Conservation (phyloP, 2,113 vertebrate species). For the Semicossyphus pulcher region DNA sequence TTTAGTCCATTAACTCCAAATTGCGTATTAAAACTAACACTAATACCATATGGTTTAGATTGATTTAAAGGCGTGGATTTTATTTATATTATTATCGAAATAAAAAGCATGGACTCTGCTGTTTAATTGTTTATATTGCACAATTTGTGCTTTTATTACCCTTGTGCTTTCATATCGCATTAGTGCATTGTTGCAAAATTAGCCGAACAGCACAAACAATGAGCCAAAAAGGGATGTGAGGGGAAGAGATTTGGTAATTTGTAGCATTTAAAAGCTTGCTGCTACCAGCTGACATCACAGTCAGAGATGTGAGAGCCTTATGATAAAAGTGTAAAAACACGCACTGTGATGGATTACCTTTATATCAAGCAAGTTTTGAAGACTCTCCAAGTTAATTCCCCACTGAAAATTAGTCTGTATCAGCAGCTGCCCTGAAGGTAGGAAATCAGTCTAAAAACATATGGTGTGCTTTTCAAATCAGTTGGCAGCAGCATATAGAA, state of each 20-base stretch:
- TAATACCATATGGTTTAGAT: neutral
- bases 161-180: neutral
- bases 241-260: too few species aligned
- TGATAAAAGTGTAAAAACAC: conserved; percentile 23
- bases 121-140: neutral
- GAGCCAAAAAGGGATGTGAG: neutral
- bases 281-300: too few species aligned
- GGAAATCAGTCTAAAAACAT: conserved; percentile 36
- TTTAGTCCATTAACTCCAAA: conserved; percentile 24
- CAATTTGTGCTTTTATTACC: neutral
- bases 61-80: conserved; percentile 3
- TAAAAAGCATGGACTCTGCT: conserved; percentile 1
- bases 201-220: too few species aligned
- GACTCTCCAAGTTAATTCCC: conserved; percentile 5
- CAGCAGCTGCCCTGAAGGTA: conserved; percentile 18
- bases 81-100: neutral
- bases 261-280: too few species aligned
- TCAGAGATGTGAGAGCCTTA: neutral
- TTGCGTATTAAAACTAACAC: neutral
- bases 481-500: conserved; percentile 23
- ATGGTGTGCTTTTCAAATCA: conserved; percentile 13
- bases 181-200: too few species aligned
- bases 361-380: neutral
- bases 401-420: conserved; percentile 20
- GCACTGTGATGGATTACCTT: conserved; percentile 11